A percentile compares a stretch with the other conserved stretches of the same genome.
phyloP scores from a whole-genome alignment of 92 coral and sea anemone species.

The Anthopleura xanthogrammica region DNA sequence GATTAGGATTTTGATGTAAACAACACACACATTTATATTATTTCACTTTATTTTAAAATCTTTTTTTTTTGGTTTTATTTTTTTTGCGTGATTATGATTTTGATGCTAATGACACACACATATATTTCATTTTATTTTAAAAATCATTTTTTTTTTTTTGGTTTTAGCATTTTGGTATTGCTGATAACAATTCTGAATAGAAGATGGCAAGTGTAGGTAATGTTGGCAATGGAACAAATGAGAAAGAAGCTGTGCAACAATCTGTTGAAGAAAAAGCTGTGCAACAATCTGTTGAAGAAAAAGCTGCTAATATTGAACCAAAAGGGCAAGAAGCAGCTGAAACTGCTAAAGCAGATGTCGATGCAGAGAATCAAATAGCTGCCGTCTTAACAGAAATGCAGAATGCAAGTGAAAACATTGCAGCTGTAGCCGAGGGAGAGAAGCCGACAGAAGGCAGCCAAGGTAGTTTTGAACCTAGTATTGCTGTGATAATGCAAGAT shows the following conservation, averaged over 20 bases:
- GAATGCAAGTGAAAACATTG: conserved; percentile 14
- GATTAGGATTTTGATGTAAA: no score
- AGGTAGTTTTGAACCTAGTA: conserved; percentile 21
- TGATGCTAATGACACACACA: no score
- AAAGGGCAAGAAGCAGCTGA: background rate
- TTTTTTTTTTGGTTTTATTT: no score
- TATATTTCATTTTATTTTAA: no score
- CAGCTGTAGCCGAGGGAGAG: background rate
- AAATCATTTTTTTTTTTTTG: background rate
- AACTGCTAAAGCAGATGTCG: background rate
- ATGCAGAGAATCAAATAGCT: conserved; percentile 35
- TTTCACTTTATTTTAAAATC: no score
- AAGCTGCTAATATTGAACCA: background rate
- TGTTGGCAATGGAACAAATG: background rate
- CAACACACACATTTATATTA: no score
- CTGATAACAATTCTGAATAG: background rate
- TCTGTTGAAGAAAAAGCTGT: background rate
- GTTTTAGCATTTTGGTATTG: background rate
- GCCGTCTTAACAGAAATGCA: conserved; percentile 32
- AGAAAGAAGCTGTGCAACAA: background rate
- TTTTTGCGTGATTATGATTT: no score
- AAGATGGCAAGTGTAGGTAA: background rate
- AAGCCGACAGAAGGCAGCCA: conserved; percentile 15
- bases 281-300: background rate
- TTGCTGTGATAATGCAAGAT: conserved; percentile 37